Evolutionary conservation across 2,113 vertebrate genomes (phyloP).

Genomic region (Syngnathus typhle): DNA sequence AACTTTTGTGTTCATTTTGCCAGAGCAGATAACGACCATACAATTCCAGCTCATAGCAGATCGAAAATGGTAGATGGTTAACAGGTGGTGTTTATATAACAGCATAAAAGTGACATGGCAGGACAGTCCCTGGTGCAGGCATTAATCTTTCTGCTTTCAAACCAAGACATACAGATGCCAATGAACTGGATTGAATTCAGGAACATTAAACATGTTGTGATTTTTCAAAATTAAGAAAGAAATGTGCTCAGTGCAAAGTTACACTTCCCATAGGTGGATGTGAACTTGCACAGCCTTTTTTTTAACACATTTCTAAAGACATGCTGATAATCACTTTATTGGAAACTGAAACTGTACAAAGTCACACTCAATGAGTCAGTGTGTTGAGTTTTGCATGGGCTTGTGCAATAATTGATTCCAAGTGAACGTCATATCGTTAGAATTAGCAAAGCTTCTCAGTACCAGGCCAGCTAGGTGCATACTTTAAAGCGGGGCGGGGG

Average conservation of each 20-base stretch:
- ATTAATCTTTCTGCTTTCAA: not conserved
- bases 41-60: not conserved
- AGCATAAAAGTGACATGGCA: not conserved
- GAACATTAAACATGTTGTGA: not conserved
- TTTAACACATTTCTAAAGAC: not conserved
- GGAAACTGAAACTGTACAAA: not conserved
- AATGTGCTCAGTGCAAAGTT: not conserved
- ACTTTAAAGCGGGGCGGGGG: not conserved
- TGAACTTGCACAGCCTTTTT: not conserved
- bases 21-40: not conserved
- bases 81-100: conserved; percentile 6
- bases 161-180: not conserved
- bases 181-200: not conserved
- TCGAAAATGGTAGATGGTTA: not conserved
- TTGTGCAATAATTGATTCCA: conserved; percentile 4
- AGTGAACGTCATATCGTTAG: not conserved
- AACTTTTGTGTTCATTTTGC: not conserved
- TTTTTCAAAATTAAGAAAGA: not conserved
- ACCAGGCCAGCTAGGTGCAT: not conserved
- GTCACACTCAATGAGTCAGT: not conserved
- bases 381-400: not conserved
- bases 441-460: not conserved
- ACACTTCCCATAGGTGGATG: not conserved
- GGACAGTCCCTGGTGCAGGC: not conserved
- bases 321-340: not conserved